Base-by-base conservation (phyloP, 2,888 invertebrate species). In the Caenorhabditis sp. region DNA sequence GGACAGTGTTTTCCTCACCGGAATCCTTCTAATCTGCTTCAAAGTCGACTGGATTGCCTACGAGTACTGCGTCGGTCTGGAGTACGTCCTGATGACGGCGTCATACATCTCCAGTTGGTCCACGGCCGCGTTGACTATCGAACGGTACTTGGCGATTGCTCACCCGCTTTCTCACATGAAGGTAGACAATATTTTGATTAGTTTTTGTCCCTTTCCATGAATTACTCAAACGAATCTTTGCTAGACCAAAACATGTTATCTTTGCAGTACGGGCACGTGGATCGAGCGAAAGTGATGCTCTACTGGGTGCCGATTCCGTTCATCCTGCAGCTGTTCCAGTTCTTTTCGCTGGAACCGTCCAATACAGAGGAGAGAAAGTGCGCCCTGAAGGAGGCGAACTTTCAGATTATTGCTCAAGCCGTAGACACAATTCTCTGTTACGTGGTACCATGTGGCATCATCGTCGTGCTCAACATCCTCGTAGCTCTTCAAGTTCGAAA, bases 281-380 rank as follows among this genome's bases (percentile, higher is more conserved):
- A 87, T 32, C 81, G 90, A 32, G 80, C 82, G 8, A 79, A 84
- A 56, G 80, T 89, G 53, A 85, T 90, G 80, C 18, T 84, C 13
- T 89, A 85, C 70, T 90, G 90, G 90, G 79, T 90, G 26, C 90
- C 90, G 4, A 86, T 90, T 37, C 91, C 91, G 5, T 88, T 91
- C 70, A 61, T 91, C 15, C 83, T 91, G 5, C 90, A 91, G 56
- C 79, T 90, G 11, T 83, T 88, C 47, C 90, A 91, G 58, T 90
- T 91, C 74, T 71, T 87, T 71, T 84, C 80, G 11, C 78, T 91
- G 20, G 85, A 85, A 24, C 88, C 88, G 18, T 67, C 81, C 1
- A 47, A 47, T 18, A 47, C 53, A 0, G 77, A 70, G 15, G 82
- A 79, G 24, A 68, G 87, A 60, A 85, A 85, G 28, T 87, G 87